Base-by-base conservation (phyloP, 2,888 invertebrate genomes). In the Lordiphosa andalusiaca region DNA sequence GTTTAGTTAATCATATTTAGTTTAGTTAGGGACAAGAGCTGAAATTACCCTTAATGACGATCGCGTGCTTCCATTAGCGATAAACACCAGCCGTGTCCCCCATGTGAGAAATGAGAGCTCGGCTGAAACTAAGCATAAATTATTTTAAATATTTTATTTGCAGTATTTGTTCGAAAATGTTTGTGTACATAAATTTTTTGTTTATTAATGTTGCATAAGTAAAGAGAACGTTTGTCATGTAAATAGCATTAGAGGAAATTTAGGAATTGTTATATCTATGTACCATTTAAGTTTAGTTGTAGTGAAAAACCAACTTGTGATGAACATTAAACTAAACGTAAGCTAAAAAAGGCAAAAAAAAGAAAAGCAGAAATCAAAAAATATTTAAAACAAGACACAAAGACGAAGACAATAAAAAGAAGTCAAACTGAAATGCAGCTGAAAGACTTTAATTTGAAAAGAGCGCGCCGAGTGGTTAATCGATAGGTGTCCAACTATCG, bases 41-140 rank as follows among this genome's bases (percentile, higher is more conserved):
- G 54, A 68, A 69, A 60, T 69, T 71, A 80, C 75, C 67, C 75
- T 57, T 76, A 77, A 58, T 46, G 73, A 72, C 67, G 65, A 78
- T 82, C 76, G 85, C 71, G 85, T 69, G 85, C 81, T 81, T 81
- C 81, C 81, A 81, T 78, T 84, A 84, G 80, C 83, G 85, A 84
- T 84, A 81, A 78, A 5, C 6, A 23, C 6, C 23, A 23, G 23
- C 23, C 23, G 23, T 23, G 23, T 4, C 23, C 5, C 23, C 23
- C 23, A 21, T 23, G 23, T 23, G 23, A 23, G 23, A 23, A 23
- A 23, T 23, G 23, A 5, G 23, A 23, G 23, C 23, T 19, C 19
- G 19, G 19, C 19, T 19, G 19, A 4, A 19, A 19, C 84, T 82
- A 73, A 53, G 54, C 71, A 65, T 82, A 80, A 82, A 74, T 82